phyloP scores from a whole-genome alignment of 2,797 vertebrate species.

The Alfaro cultratus region DNA sequence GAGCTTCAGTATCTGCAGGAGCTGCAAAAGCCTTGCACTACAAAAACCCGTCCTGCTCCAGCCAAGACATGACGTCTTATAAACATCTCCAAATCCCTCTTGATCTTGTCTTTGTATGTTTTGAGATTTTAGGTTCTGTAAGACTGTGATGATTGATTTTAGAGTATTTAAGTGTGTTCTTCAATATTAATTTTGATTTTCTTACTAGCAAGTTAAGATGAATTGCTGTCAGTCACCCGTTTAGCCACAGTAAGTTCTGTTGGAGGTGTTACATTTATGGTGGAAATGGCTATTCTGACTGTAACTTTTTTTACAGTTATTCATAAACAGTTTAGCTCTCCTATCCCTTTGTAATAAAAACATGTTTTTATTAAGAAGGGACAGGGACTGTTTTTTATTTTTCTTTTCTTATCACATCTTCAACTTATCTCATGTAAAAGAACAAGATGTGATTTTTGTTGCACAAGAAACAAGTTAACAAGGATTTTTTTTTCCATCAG shows the following conservation, averaged over 20 bases:
- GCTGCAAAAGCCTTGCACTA: constrained; percentile 17
- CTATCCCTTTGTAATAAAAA: neutral
- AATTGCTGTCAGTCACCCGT: neutral
- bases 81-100: neutral
- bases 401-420: neutral
- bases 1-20: constrained; percentile 23
- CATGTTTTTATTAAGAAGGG: too few relatives aligned
- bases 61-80: neutral
- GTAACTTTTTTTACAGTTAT: neutral
- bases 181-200: neutral
- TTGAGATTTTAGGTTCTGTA: neutral
- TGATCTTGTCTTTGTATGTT: neutral
- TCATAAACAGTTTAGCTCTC: neutral
- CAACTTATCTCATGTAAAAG: neutral
- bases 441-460: neutral
- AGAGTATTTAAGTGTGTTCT: neutral
- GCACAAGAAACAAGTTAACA: neutral
- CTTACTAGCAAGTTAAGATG: neutral
- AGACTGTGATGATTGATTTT: constrained; percentile 1
- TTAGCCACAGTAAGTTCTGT: neutral
- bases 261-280: neutral
- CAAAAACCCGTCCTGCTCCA: neutral
- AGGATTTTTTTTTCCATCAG: neutral
- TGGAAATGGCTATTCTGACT: neutral
- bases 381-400: neutral